A percentile compares a stretch with the other conserved stretches of the same genome.
phyloP scores from a whole-genome alignment of 2,888 invertebrate genomes.

The Phortica okadai region DNA sequence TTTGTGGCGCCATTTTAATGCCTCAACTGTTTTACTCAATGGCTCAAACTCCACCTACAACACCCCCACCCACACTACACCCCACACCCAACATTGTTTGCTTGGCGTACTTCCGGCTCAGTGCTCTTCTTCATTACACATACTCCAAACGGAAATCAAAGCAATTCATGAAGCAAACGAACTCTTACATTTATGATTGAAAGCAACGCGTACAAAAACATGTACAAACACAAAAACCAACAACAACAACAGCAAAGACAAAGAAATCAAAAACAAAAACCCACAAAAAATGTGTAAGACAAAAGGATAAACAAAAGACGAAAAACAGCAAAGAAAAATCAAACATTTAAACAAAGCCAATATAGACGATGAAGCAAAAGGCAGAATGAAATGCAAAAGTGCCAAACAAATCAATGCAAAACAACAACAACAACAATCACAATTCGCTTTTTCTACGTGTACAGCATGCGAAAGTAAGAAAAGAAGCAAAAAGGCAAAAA shows the following conservation, averaged over 20 bases:
- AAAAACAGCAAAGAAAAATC: background rate
- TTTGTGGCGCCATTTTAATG: conserved; percentile 23
- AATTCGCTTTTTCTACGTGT: background rate
- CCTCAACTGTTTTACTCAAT: background rate
- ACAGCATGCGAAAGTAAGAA: conserved; percentile 5
- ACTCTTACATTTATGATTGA: background rate
- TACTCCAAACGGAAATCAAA: background rate
- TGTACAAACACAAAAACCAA: background rate
- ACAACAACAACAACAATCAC: background rate
- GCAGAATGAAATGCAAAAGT: background rate
- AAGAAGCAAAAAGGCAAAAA: conserved; percentile 13
- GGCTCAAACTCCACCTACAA: background rate
- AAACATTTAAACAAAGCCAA: background rate
- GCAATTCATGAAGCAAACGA: background rate
- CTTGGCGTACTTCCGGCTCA: background rate
- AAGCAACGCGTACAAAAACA: background rate
- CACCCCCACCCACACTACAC: background rate
- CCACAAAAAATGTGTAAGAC: background rate
- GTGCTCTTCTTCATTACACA: background rate
- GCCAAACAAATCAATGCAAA: background rate
- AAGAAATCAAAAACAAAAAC: conserved; percentile 6
- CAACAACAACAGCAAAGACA: background rate
- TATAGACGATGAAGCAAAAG: background rate
- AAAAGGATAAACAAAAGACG: background rate
- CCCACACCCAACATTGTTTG: background rate